Evolutionary conservation across 2,888 invertebrate genomes (phyloP).

Genomic region (Himalopsyche tibetana): DNA sequence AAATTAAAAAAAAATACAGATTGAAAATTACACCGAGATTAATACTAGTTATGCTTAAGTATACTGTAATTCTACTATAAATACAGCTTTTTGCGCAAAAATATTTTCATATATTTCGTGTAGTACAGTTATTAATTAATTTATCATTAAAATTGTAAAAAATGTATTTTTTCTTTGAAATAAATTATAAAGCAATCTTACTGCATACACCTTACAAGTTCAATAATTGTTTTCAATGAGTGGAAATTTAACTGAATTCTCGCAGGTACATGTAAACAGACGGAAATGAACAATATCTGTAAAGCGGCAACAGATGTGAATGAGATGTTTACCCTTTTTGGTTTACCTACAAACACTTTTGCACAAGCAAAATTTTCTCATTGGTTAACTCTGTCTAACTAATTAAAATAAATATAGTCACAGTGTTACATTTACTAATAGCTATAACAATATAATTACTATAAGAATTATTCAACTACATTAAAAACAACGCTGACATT

Average conservation of each 20-base stretch:
- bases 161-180: background rate
- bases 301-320: slow-evolving; percentile 36
- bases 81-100: too few species aligned
- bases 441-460: too few species aligned
- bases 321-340: slow-evolving; percentile 42
- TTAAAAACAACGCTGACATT: too few species aligned
- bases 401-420: slow-evolving; percentile 36
- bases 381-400: slow-evolving; percentile 18
- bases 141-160: too few species aligned
- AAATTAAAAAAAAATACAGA: too few species aligned
- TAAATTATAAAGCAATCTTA: background rate
- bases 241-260: slow-evolving; percentile 13
- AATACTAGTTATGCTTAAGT: too few species aligned
- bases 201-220: background rate
- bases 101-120: too few species aligned
- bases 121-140: too few species aligned
- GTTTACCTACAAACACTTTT: slow-evolving; percentile 23
- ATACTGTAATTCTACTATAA: too few species aligned
- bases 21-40: too few species aligned
- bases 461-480: too few species aligned
- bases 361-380: background rate
- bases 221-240: slow-evolving; percentile 27
- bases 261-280: slow-evolving; percentile 11
- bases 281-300: slow-evolving; percentile 36
- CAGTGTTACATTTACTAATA: too few species aligned